Base-by-base conservation (phyloP, 1,140 invertebrate genomes). In the Parasteatoda tepidariorum region DNA sequence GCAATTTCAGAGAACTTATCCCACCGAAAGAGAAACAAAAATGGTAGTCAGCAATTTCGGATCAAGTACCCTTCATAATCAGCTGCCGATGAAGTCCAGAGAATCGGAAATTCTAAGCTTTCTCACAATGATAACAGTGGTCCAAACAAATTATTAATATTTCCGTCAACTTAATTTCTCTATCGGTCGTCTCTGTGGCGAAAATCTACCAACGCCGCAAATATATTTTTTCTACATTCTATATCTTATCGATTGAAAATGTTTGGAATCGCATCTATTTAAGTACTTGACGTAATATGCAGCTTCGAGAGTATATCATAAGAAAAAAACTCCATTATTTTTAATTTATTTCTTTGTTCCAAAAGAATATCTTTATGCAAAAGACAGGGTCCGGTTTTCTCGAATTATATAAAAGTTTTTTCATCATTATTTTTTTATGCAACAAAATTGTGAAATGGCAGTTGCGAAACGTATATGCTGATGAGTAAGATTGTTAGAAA, bases 91-190 rank as follows among this genome's bases (percentile, higher is more conserved):
- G 48, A 22, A 73, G 28, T 26, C 55, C 18, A 82, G 78, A 82
- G 78, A 82, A 82, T 70, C 78, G 64, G 67, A 59, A 71, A 82
- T 33, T 26, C 26, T 31, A 59, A 48, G 78, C 78, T 59, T 82
- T 82, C 78, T 71, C 78, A 82, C 78, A 38, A 30, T 82, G 78
- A 82, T 82, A 82, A 82, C 57, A 59, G n/a, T 61, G 48, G 55
- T 34, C 78, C 59, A 70, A 70, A 82, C 78, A 70, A 71, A 34
- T 26, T n/a, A 59, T 75, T 68, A 67, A 79, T 79, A 79, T 79
- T 68, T 79, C 62, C 76, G 76, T 79, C 64, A 79, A 68, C 62
- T 79, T 79, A 13, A n/a, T 18, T 48, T 79, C 76, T 79, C 64
- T 68, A 78, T 66, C 74, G 74, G 38, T 22, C 30, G 62, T 7